Evolutionary conservation across 1,140 invertebrate genomes (phyloP), one percentile per base, ranked within the genome.

Genomic region (Theocolax elegans): DNA sequence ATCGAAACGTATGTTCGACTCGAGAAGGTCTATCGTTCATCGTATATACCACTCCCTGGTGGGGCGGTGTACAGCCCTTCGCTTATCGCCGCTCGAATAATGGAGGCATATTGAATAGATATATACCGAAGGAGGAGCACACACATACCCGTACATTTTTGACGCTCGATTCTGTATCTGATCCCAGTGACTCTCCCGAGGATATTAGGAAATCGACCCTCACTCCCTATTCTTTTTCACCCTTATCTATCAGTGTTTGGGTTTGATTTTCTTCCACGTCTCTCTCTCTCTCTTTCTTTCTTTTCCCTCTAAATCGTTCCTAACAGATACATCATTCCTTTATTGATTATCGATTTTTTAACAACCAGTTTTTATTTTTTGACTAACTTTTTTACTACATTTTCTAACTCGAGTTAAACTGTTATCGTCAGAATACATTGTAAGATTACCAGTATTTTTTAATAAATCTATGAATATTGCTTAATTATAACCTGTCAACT

Each of bases 71-170:
- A 63, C 29, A 49, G n/a, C 42, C 8, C 42, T 44, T 44, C 12
- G 42, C 60, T 70, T 64, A 70, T 70, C 60, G 51, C 0, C 27
- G 21, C 23, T 21, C 74, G 73, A 79, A 79, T 80, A 80, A 80
- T 79, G 64, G 74, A 75, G 73, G 77, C 76, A 79, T 79, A 80
- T 80, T 80, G 79, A 80, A 79, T 79, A 79, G 79, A 80, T 79
- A 80, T 44, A 44, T 35, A 35, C 10, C 4, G 23, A 19, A 6
- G 23, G 17, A 42, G 31, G n/a, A n/a, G 9, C 19, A 10, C 13
- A 3, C 19, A 35, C 40, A 31, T 21, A 19, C 65, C 65, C 40
- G 31, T 48, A 29, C 46, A 17, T 68, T 60, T 62, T 40, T 42
- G 23, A 53, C 21, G 17, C 35, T 10, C 42, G 27, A 15, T n/a